These are phyloP conservation scores for Carettochelys insculpta DNA, from an alignment of 2,113 vertebrate species.

Conservation along the genomic window DNA sequence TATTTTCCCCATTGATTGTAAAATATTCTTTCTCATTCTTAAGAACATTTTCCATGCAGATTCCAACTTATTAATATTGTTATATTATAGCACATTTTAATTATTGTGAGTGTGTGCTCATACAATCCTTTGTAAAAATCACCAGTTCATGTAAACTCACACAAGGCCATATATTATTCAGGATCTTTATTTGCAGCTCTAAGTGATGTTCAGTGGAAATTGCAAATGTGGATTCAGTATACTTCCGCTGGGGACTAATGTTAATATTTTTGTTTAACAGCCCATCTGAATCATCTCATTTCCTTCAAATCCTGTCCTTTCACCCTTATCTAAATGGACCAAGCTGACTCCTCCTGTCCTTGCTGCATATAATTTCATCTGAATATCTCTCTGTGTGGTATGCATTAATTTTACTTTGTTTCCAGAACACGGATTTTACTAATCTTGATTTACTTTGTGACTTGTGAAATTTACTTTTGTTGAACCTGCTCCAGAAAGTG, in stretches of 20 bases:
- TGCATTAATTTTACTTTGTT: neutral
- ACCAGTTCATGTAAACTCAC: neutral
- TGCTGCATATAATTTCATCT: neutral
- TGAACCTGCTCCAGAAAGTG: neutral
- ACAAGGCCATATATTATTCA: neutral
- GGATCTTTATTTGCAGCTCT: neutral
- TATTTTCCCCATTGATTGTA: neutral
- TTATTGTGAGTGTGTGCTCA: neutral
- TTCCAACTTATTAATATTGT: neutral
- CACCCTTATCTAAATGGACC: neutral
- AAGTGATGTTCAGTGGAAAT: neutral
- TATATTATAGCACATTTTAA: neutral
- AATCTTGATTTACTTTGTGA: neutral
- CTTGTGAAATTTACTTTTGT: neutral
- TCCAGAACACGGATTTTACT: neutral
- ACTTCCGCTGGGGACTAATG: neutral
- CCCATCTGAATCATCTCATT: neutral
- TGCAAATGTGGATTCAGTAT: neutral
- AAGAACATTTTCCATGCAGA: neutral
- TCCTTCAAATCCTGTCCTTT: neutral
- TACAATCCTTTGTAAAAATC: neutral
- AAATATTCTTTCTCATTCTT: neutral
- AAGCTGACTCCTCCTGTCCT: neutral
- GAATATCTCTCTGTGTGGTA: neutral
- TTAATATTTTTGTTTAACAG: slow-evolving; percentile 16